These are phyloP conservation scores for Baccha elongata DNA, from an alignment of 2,888 invertebrate genomes.

Conservation along the genomic window DNA sequence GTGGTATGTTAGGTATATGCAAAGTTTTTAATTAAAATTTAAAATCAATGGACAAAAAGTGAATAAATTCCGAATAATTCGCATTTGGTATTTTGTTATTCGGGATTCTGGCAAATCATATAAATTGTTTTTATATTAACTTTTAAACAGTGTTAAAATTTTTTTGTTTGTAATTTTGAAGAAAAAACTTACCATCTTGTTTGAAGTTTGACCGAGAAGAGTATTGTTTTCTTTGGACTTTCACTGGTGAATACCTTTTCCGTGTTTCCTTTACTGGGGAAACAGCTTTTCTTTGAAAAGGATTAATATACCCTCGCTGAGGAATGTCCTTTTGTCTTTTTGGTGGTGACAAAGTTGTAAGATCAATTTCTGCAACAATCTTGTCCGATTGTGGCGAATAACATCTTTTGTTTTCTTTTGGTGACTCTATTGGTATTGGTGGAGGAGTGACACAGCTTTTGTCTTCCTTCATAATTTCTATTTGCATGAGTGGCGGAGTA, in stretches of 20 bases:
- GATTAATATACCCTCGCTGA: constrained; percentile 7
- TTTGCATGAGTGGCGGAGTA: not conserved
- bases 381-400: not conserved
- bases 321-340: not conserved
- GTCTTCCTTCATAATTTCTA: not conserved
- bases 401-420: not conserved
- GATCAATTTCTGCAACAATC: not conserved
- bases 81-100: too few species aligned
- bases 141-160: too few species aligned
- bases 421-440: not conserved
- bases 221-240: not conserved
- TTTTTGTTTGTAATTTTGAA: not conserved
- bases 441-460: not conserved
- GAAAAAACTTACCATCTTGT: not conserved
- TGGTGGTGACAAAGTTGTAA: not conserved
- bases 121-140: too few species aligned
- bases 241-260: not conserved
- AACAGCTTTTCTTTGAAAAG: constrained; percentile 3
- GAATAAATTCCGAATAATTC: too few species aligned
- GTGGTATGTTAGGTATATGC: too few species aligned
- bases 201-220: not conserved
- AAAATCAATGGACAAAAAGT: too few species aligned
- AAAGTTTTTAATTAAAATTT: too few species aligned
- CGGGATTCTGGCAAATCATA: too few species aligned
- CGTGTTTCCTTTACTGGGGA: not conserved